Conservation (phyloP, 2,888 invertebrate genomes). For the Pollenia griseotomentosa region DNA sequence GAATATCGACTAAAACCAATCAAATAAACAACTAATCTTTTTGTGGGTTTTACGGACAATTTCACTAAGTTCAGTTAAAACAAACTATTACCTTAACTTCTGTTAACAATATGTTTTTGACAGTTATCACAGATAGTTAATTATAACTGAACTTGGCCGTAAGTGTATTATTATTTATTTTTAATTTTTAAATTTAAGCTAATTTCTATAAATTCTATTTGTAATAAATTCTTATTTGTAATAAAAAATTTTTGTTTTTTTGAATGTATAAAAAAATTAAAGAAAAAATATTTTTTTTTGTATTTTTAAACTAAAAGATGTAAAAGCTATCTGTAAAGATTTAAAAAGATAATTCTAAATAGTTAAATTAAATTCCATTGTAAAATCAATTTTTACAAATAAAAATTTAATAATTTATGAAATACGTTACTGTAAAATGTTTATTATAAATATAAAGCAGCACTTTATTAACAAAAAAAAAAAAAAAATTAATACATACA, state of each 20-base stretch:
- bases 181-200: not conserved
- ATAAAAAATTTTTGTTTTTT: not conserved
- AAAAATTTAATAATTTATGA: constrained; percentile 44
- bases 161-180: no score
- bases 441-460: constrained; percentile 18
- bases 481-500: not conserved
- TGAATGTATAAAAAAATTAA: not conserved
- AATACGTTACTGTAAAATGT: constrained; percentile 22
- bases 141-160: no score
- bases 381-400: constrained; percentile 58
- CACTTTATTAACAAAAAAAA: constrained; percentile 47
- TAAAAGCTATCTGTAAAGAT: constrained; percentile 50
- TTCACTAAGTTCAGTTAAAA: no score
- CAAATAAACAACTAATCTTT: no score
- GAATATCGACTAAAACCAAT: no score
- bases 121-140: no score
- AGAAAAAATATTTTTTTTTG: constrained; percentile 29
- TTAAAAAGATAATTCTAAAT: constrained; percentile 54
- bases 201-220: not conserved
- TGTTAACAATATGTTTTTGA: no score
- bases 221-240: not conserved
- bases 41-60: no score
- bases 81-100: no score
- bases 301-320: constrained; percentile 28
- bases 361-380: constrained; percentile 61